phyloP scores from a whole-genome alignment of 30 jellyfish, hydroid and myxozoan genomes.

The Haliclystus octoradiatus region DNA sequence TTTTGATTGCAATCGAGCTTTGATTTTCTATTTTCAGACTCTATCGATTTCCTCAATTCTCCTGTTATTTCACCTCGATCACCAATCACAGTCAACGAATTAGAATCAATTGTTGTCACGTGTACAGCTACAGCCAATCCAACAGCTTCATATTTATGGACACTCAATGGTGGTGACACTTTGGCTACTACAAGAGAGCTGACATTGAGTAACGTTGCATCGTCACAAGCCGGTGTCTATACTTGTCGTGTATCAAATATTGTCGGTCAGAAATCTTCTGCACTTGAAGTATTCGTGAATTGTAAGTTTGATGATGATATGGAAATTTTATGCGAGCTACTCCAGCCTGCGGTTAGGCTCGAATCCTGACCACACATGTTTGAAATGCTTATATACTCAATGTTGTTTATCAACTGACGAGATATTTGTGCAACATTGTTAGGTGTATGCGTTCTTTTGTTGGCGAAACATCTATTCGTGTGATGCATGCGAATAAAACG shows the following conservation, averaged over 20 bases:
- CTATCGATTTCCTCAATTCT: background rate
- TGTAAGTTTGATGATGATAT: background rate
- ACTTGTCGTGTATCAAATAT: background rate
- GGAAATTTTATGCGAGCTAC: no score
- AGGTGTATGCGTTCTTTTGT: no score
- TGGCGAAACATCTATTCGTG: no score
- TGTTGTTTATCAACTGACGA: no score
- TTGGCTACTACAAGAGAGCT: background rate
- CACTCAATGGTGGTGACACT: background rate
- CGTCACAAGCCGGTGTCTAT: background rate
- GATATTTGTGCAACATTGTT: no score
- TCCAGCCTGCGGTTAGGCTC: no score
- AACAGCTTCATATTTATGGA: background rate
- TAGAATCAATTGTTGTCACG: background rate
- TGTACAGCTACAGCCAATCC: slow-evolving; percentile 2
- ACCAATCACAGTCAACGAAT: background rate
- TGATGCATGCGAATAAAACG: no score
- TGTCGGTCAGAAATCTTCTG: background rate
- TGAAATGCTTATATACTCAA: no score
- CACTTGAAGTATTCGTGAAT: background rate
- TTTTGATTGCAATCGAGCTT: no score
- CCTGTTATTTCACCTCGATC: background rate
- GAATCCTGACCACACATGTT: no score
- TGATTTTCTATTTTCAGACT: no score
- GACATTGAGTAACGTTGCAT: background rate